Evolutionary conservation across 2,888 invertebrate genomes (phyloP).

Genomic region (Leistus spinibarbis): DNA sequence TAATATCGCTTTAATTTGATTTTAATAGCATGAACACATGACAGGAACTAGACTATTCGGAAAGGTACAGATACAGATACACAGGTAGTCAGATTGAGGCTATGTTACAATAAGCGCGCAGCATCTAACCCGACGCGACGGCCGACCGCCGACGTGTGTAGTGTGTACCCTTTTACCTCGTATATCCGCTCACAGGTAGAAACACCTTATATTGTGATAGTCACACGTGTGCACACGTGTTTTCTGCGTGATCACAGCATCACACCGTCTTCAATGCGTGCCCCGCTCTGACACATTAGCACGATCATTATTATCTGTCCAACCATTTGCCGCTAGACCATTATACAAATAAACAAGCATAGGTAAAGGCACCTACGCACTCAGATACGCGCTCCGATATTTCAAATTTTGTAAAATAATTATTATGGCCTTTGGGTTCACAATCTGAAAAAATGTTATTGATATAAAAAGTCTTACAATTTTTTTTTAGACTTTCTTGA

Average conservation of each 20-base stretch:
- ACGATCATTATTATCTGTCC: not conserved
- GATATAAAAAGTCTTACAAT: no score
- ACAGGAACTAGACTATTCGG: not conserved
- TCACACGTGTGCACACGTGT: not conserved
- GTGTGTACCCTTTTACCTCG: not conserved
- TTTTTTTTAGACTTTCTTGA: no score
- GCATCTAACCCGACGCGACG: no score
- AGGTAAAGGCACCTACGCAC: no score
- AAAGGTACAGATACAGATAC: not conserved
- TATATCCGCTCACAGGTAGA: constrained; percentile 1
- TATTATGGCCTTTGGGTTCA: no score
- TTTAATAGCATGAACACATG: not conserved
- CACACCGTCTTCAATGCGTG: not conserved
- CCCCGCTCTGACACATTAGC: not conserved
- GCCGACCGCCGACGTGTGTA: no score
- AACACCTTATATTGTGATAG: not conserved
- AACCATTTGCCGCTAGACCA: not conserved
- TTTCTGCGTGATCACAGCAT: not conserved
- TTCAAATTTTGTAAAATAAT: no score
- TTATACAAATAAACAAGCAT: not conserved
- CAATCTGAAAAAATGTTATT: no score
- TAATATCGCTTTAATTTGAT: not conserved
- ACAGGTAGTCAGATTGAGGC: not conserved
- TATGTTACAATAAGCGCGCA: not conserved
- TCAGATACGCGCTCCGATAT: no score